Conservation (phyloP, 2,113 vertebrate genomes). For the Phyllostomus hastatus region DNA sequence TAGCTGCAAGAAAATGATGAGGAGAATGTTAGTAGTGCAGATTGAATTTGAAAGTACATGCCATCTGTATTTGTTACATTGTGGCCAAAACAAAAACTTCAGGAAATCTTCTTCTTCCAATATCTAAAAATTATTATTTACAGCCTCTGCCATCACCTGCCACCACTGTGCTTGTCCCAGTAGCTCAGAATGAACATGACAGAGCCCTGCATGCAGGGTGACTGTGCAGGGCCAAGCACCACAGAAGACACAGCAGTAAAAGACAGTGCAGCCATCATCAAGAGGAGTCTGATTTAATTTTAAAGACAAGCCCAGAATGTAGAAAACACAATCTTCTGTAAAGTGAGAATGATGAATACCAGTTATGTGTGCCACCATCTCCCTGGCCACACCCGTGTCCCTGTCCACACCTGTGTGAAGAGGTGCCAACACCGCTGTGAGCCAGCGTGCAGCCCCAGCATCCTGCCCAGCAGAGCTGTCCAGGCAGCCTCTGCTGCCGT, state of each 20-base stretch:
- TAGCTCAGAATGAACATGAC: background rate
- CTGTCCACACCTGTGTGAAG: background rate
- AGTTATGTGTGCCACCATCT: background rate
- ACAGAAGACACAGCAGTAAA: background rate
- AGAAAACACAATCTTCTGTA: background rate
- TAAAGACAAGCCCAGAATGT: background rate
- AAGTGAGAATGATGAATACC: background rate
- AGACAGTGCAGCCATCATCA: background rate
- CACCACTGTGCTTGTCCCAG: background rate
- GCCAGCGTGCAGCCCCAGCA: background rate
- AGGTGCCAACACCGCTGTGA: background rate
- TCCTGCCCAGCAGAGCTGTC: background rate
- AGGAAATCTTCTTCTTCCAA: background rate
- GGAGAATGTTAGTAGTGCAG: background rate
- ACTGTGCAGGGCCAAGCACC: background rate
- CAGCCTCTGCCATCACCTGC: background rate
- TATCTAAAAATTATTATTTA: background rate
- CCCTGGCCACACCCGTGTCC: background rate
- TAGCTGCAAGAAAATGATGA: background rate
- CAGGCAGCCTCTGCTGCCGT: fast-evolving
- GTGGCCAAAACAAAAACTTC: background rate
- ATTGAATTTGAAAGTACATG: background rate
- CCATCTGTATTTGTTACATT: background rate
- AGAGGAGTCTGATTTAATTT: background rate
- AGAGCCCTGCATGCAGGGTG: background rate